Evolutionary conservation across 2,888 invertebrate species (phyloP), one percentile per base, ranked within the genome.

Genomic region (Eupithecia insigniata): DNA sequence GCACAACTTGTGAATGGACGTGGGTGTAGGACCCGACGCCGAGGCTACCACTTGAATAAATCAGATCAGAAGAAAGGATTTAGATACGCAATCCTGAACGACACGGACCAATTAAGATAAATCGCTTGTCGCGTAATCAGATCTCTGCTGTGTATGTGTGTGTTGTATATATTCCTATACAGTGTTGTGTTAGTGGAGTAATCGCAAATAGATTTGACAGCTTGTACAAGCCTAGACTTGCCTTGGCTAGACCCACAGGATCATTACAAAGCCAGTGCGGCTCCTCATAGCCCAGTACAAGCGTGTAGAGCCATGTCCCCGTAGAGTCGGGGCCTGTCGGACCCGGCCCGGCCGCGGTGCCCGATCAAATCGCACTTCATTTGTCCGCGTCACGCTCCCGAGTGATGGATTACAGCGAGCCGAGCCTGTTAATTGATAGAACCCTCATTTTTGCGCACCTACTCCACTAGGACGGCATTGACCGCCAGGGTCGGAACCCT

Each of bases 351-450:
- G 78, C 83, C 85, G 85, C 84, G 86, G 88, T 84, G 90, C 85
- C 81, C 89, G 90, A 92, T 93, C 90, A 91, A 91, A 93, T 93
- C 90, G 91, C 89, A 92, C 89, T 93, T 92, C 92, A 93, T 94
- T 93, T 93, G 92, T 94, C 91, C 89, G 85, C 85, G 93, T 93
- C 93, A 91, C 84, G 77, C 84, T 80, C 76, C 82, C 85, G 82
- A 78, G 86, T 93, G 92, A 93, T 92, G 87, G 91, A 93, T 92
- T 90, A 84, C 87, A 84, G 12, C 78, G 80, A 80, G 82, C 83
- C 80, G 76, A 79, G 79, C 83, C 87, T 89, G 92, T 92, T 92
- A 92, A 93, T 93, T 92, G 92, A 92, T 91, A 64, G 64, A 36
- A 89, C 86, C 87, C 88, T 88, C 88, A 92, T 92, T 92, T 93